phyloP scores from a whole-genome alignment of 2,888 invertebrate genomes.

The Ctena decussata region DNA sequence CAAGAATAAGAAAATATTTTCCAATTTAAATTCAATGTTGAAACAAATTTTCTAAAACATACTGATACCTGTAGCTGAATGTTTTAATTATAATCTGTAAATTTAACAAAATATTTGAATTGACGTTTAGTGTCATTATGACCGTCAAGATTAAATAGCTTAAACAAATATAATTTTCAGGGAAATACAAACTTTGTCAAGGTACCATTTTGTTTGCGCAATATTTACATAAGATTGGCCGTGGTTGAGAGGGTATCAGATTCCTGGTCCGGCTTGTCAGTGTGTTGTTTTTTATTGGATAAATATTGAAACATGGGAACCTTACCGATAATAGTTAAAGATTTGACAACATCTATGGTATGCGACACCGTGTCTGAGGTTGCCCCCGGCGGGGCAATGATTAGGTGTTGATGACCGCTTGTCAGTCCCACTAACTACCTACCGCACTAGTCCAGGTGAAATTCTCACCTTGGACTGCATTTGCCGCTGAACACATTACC shows the following conservation, averaged over 20 bases:
- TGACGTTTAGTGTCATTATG: conserved; percentile 18
- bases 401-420: background rate
- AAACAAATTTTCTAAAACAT: background rate
- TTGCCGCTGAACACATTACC: no score
- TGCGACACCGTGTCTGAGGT: background rate
- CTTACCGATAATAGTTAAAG: background rate
- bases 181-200: background rate
- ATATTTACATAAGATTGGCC: background rate
- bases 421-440: background rate
- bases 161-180: background rate
- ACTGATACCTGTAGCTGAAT: conserved; percentile 29
- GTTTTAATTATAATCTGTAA: conserved; percentile 54
- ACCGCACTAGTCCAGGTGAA: background rate
- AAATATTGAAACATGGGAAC: background rate
- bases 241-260: background rate
- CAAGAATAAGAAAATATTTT: background rate
- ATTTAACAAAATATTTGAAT: conserved; percentile 61
- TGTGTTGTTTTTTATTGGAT: background rate
- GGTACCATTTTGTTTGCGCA: background rate
- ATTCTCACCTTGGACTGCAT: background rate
- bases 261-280: background rate
- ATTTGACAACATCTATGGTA: background rate
- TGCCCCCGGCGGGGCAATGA: background rate
- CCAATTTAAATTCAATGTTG: background rate
- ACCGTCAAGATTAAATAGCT: background rate